Evolutionary conservation across 2,113 vertebrate genomes (phyloP).

Genomic region (Callipepla californica): DNA sequence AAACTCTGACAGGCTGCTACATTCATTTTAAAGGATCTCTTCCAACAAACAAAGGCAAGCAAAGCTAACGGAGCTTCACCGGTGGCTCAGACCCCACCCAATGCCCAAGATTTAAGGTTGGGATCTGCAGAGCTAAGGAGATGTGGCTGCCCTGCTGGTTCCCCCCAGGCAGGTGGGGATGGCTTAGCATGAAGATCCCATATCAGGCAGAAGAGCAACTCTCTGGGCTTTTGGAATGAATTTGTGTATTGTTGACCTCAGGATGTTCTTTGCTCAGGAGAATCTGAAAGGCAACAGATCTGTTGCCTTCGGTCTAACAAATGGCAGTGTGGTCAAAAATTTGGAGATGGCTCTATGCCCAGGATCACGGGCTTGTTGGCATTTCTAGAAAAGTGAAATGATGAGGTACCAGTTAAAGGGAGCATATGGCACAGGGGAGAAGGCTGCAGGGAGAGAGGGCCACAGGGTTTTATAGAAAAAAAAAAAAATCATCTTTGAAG

Average conservation of each 20-base stretch:
- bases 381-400: neutral
- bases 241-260: neutral
- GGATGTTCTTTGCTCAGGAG: neutral
- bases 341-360: neutral
- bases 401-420: neutral
- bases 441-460: neutral
- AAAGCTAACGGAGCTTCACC: neutral
- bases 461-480: neutral
- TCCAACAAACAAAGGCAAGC: neutral
- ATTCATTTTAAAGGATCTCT: neutral
- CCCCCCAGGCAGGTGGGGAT: neutral
- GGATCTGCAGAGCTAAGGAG: neutral
- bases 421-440: neutral
- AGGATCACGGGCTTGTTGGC: neutral
- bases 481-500: neutral
- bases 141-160: neutral
- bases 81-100: accelerated
- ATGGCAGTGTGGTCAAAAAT: neutral
- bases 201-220: neutral
- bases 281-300: neutral
- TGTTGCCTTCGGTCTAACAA: neutral
- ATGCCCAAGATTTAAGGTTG: accelerated
- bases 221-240: neutral
- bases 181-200: neutral
- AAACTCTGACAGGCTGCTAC: neutral